phyloP scores from a whole-genome alignment of 2,113 vertebrate genomes.

The Malurus melanocephalus region DNA sequence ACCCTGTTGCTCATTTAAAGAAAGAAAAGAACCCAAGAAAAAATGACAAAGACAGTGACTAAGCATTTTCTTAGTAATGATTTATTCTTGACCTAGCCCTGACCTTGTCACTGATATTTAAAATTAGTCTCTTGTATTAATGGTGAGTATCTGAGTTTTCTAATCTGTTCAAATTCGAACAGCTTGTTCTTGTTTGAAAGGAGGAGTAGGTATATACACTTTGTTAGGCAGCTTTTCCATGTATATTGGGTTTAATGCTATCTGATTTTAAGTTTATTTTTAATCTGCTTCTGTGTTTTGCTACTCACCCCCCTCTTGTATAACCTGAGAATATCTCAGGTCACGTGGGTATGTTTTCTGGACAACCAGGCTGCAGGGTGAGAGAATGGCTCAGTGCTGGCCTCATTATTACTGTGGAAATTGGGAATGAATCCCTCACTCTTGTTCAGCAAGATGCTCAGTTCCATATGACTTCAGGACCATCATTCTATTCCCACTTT shows the following conservation, averaged over 20 bases:
- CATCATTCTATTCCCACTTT: neutral
- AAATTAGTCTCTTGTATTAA: neutral
- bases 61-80: neutral
- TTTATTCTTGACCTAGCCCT: neutral
- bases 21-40: neutral
- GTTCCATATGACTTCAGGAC: neutral
- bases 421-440: neutral
- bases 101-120: neutral
- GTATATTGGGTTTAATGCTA: fast-evolving
- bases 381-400: neutral
- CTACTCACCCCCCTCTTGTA: neutral
- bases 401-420: neutral
- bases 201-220: neutral
- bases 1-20: neutral
- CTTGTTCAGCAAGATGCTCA: neutral
- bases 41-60: neutral
- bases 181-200: neutral
- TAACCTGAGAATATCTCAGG: neutral
- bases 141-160: neutral
- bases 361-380: neutral
- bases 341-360: neutral
- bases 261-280: neutral
- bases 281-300: neutral
- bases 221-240: neutral
- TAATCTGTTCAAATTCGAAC: neutral